Percentiles rank a stretch among this genome's conserved stretches.
phyloP scores from a whole-genome alignment of 2,888 invertebrate species.

The Aphidius colemani region DNA sequence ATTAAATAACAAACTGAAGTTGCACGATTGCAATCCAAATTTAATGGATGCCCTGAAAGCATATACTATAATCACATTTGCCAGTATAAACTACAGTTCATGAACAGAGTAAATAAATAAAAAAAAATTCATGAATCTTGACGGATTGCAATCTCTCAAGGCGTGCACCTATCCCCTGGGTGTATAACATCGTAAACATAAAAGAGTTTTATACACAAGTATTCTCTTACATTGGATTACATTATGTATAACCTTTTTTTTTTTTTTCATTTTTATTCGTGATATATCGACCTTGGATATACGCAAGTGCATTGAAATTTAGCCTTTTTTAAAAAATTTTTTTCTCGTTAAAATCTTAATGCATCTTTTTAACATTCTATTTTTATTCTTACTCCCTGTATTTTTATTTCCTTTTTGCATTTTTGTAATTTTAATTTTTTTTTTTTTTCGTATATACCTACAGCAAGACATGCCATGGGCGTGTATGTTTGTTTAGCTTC shows the following conservation, averaged over 20 bases:
- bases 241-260: no score
- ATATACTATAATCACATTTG: slow-evolving; percentile 27
- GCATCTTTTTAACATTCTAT: slow-evolving; percentile 10
- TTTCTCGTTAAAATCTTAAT: neutral
- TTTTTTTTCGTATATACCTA: slow-evolving; percentile 28
- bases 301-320: neutral
- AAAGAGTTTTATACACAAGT: neutral
- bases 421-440: slow-evolving; percentile 25
- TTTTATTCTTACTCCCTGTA: slow-evolving; percentile 12
- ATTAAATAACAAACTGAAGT: slow-evolving; percentile 12
- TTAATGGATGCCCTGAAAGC: slow-evolving; percentile 17
- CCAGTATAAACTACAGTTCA: neutral
- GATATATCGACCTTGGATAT: neutral
- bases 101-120: neutral
- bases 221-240: no score
- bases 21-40: slow-evolving; percentile 20
- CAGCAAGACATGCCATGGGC: slow-evolving; percentile 57
- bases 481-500: slow-evolving; percentile 60
- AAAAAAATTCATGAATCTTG: slow-evolving; percentile 4
- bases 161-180: slow-evolving; percentile 3
- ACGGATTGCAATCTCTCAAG: slow-evolving; percentile 6
- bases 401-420: slow-evolving; percentile 32
- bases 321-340: slow-evolving; percentile 19
- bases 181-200: neutral
- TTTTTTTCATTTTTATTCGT: neutral